Percentiles rank a stretch among this genome's conserved stretches.
phyloP scores from a whole-genome alignment of 2,888 invertebrate species.

The Dugesia japonica region DNA sequence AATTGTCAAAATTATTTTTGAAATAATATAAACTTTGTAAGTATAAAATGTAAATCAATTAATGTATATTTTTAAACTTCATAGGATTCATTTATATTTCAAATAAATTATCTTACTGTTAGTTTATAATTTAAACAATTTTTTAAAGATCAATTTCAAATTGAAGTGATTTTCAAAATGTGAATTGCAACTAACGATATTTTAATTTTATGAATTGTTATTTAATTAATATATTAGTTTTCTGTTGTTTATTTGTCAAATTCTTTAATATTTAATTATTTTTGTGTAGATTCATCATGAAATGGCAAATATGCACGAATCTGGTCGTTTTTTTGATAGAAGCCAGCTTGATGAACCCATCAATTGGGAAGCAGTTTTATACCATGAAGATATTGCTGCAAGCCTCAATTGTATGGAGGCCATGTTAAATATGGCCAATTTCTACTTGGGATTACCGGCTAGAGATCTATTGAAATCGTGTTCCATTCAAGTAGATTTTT shows the following conservation, averaged over 20 bases:
- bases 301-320: slow-evolving; percentile 20
- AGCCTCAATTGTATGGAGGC: slow-evolving; percentile 10
- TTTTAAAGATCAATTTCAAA: too few relatives aligned
- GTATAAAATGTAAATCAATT: too few relatives aligned
- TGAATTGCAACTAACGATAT: too few relatives aligned
- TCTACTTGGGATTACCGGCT: background rate
- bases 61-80: too few relatives aligned
- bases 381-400: slow-evolving; percentile 22
- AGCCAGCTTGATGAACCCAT: background rate
- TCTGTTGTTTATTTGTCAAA: background rate
- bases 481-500: background rate
- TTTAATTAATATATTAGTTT: too few relatives aligned
- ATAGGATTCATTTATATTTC: too few relatives aligned
- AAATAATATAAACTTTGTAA: too few relatives aligned
- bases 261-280: background rate
- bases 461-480: background rate
- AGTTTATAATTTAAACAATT: too few relatives aligned
- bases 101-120: too few relatives aligned
- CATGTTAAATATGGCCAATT: background rate
- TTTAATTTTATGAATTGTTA: too few relatives aligned
- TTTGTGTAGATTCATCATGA: slow-evolving; percentile 24
- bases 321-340: slow-evolving; percentile 5
- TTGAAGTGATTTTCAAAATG: too few relatives aligned
- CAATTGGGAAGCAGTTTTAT: slow-evolving; percentile 22
- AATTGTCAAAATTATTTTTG: too few relatives aligned